Base-by-base conservation (phyloP, 2,797 vertebrate species). In the Melopsittacus undulatus region DNA sequence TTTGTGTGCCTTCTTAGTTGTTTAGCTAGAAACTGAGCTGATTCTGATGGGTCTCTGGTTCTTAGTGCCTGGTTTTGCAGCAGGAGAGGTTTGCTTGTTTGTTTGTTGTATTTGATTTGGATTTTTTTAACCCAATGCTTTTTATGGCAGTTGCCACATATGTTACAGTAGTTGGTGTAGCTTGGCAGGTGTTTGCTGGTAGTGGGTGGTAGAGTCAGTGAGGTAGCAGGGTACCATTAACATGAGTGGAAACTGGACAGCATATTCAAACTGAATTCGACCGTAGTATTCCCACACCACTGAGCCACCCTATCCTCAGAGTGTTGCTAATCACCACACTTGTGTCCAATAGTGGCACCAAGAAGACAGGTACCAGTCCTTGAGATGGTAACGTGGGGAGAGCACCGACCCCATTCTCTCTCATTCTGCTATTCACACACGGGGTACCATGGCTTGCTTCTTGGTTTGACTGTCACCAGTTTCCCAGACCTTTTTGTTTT, bases 331-430 rank as follows among this genome's bases (percentile, higher is more conserved):
- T 52, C n/a, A 64, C 16, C 2, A 14, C 9, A 10, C 51, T 12
- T 12, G 0, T 20, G 9, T 43, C 46, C 7, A 4, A 0, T 19
- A 23, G 26, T 5, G 4, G 8, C 40, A 46, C 43, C 2, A 3
- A 67, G 68, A 54, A 18, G 34, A 40, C 24, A 1, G 0, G 30
- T 61, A 20, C 27, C 62, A 59, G 52, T 40, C 36, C 52, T 56
- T 77, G 36, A 61, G 29, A 5, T 66, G 18, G 16, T 26, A 22
- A 54, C 15, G 9, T 77, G 23, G 26, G 49, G 23, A 69, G 36
- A 42, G 12, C 12, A 19, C 16, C 2, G 3, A 13, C 4, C 1
- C 19, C 11, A 0, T 74, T 89, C 62, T 61, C 4, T 80, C 26
- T 79, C 1, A 2, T 49, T 69, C 23, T 43, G 9, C 43, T 42